A percentile compares a stretch with the other conserved stretches of the same genome.
Evolutionary conservation across 1,140 invertebrate genomes (phyloP).

Genomic region (Periplaneta americana): DNA sequence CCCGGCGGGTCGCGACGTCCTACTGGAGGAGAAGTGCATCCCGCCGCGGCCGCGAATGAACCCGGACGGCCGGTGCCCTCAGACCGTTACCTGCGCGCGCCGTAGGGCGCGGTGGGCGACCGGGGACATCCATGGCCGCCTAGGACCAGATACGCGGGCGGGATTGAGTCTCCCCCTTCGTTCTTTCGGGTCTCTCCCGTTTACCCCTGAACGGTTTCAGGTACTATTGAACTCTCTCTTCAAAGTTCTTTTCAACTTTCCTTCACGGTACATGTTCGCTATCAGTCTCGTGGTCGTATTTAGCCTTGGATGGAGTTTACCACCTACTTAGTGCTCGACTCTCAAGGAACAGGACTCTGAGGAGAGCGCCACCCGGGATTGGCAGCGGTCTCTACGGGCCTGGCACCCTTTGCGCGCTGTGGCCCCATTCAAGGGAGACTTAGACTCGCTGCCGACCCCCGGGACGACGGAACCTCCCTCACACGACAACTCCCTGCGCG

Average conservation of each 20-base stretch:
- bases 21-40: too few relatives aligned
- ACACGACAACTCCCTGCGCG: constrained; percentile 60
- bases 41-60: too few relatives aligned
- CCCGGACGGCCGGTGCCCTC: too few relatives aligned
- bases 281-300: constrained; percentile 79
- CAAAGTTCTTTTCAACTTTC: too few relatives aligned
- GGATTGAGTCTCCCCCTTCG: not conserved
- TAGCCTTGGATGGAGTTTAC: constrained; percentile 84
- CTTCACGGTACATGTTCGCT: constrained; percentile 88
- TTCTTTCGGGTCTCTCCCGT: constrained; percentile 40
- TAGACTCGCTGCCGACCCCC: constrained; percentile 33
- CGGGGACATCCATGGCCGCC: too few relatives aligned
- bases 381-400: constrained; percentile 52
- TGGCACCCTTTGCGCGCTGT: constrained; percentile 66
- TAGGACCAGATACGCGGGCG: too few relatives aligned
- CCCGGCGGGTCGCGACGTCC: too few relatives aligned
- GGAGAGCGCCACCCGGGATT: constrained; percentile 49
- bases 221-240: constrained; percentile 83
- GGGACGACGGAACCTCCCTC: constrained; percentile 45
- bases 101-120: too few relatives aligned
- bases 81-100: too few relatives aligned
- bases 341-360: constrained; percentile 79
- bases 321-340: constrained; percentile 78
- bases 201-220: constrained; percentile 74
- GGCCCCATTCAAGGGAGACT: constrained; percentile 51